These are phyloP conservation scores for Adrianichthys oophorus DNA, from an alignment of 2,797 vertebrate genomes.

Conservation along the genomic window DNA sequence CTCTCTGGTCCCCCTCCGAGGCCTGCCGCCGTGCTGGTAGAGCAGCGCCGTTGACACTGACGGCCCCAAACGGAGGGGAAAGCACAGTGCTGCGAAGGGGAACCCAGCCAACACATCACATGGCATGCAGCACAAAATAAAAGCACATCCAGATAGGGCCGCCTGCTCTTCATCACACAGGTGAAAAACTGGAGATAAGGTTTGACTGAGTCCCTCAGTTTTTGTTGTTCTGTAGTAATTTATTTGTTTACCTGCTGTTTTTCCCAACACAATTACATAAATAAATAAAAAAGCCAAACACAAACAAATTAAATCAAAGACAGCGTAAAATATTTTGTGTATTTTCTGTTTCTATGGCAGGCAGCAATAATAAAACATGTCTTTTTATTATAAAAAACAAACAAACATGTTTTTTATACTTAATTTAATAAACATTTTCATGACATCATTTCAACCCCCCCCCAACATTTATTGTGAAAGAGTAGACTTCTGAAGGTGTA, in stretches of 20 bases:
- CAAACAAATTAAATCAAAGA: no score
- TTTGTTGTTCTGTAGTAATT: constrained; percentile 39
- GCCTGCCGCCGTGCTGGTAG: constrained; percentile 38
- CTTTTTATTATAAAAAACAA: constrained; percentile 27
- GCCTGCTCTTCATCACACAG: constrained; percentile 31
- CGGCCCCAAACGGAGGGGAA: constrained; percentile 22
- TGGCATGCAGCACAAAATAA: constrained; percentile 54
- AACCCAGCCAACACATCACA: constrained; percentile 44
- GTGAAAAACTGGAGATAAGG: constrained; percentile 16
- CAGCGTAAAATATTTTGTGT: constrained; percentile 11
- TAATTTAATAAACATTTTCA: no score
- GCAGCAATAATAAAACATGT: constrained; percentile 69
- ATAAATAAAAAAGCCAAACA: no score
- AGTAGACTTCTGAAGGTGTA: constrained; percentile 29
- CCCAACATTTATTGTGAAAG: not conserved
- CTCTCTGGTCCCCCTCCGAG: constrained; percentile 34
- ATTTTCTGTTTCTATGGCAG: constrained; percentile 38
- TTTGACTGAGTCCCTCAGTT: constrained; percentile 24
- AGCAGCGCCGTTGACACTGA: constrained; percentile 28
- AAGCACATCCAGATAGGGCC: constrained; percentile 64
- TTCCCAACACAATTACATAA: no score
- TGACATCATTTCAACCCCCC: no score
- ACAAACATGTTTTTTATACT: not conserved
- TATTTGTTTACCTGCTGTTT: constrained; percentile 12
- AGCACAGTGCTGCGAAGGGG: constrained; percentile 32